Base-by-base conservation (phyloP, 2,888 invertebrate genomes). In the Branchipolynoe longqiensis region DNA sequence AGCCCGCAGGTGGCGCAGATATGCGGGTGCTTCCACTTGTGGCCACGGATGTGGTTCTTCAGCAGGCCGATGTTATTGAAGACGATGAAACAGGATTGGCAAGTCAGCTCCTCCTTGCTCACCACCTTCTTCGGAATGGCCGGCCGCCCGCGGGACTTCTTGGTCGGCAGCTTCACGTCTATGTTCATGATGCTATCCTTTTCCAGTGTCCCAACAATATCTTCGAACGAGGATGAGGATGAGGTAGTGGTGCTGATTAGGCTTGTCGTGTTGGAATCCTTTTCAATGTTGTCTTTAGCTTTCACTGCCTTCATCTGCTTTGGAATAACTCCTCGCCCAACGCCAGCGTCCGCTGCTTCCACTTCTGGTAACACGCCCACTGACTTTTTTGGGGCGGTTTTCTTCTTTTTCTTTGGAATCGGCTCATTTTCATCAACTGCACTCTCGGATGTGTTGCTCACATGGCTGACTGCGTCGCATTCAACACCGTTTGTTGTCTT, bases 331-430 rank as follows among this genome's bases (percentile, higher is more conserved):
- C 28, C 25, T 1, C 6, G 31, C n/a, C 25, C 36, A 14, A 22
- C 25, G 1, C 1, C 1, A 6, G n/a, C 14, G 6, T 14, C 78
- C 41, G 8, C 48, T 22, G 8, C 6, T 4, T 25, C 40, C 1
- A 25, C n/a, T n/a, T n/a, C n/a, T n/a, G n/a, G n/a, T 25, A 31
- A 1, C 1, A 33, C 48, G 1, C 28, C 18, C 0, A 33, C 6
- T 6, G 6, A 0, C 22, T 78, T 78, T 28, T 28, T 48, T 48
- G 41, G 41, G 1, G 18, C 25, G 48, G 3, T 48, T 28, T 78
- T 78, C 33, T 54, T 78, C 78, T 28, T 78, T 41, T 54, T 78
- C 48, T 78, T 78, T 40, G 78, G 78, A 2, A 78, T 48, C 14
- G 78, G 78, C 8, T 48, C 33, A 48, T 78, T 78, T 22, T 78